Evolutionary conservation across 1,140 invertebrate species (phyloP), one percentile per base, ranked within the genome.

Genomic region (Drosophila athabasca): DNA sequence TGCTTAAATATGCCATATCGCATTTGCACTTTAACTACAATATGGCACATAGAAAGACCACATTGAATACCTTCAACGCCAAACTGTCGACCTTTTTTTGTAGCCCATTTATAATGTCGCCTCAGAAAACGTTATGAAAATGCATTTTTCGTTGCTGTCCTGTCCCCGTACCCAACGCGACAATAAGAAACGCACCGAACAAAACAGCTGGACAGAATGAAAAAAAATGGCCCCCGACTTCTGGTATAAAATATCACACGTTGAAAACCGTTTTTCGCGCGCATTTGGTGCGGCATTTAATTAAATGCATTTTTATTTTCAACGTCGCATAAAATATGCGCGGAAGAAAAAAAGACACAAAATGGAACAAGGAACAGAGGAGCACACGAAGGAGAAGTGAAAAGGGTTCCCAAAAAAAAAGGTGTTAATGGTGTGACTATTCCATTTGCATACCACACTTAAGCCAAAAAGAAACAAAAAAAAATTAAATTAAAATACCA

Each of bases 351-450:
- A 43, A 45, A 45, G 26, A 44, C 11, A 45, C 48, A 31, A 60
- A 58, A 68, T 41, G 29, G 4, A 26, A 5, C 15, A 29, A 17
- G 31, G 31, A 17, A 6, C 41, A 31, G 51, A 39, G 72, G 53
- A 68, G 68, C 75, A 62, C 67, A 79, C 75, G 75, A 70, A 78
- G 48, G 43, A 65, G 74, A 59, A 80, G 11, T 43, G 62, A 83
- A 74, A 54, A 43, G 44, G 57, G 54, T 24, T 52, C 50, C 48
- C 31, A 54, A 62, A 70, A 66, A 88, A 87, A 87, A 88, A 87
- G 78, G 82, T 87, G 82, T 87, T 87, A 87, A 87, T 87, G 82
- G 82, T 78, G 70, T 78, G 70, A 87, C 83, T 88, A 78, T 88
- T 88, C 83, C 82, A 87, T 87, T 87, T 87, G 78, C 82, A 82